Evolutionary conservation across 1,140 invertebrate species (phyloP).

Genomic region (Oppia nitens): DNA sequence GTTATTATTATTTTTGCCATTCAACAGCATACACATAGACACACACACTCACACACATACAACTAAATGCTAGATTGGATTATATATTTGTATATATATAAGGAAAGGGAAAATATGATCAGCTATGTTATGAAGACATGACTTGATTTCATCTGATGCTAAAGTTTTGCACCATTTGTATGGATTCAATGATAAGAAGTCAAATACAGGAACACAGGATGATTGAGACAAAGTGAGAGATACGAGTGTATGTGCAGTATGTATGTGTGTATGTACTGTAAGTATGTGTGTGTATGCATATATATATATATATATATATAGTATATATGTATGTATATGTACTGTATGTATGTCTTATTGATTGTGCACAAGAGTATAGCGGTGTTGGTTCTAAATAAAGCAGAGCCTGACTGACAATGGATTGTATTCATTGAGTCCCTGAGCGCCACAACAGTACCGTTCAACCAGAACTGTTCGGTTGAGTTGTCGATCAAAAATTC

Average conservation of each 20-base stretch:
- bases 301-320: background rate
- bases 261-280: no score
- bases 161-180: background rate
- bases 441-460: background rate
- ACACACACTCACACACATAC: constrained; percentile 65
- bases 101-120: no score
- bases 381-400: background rate
- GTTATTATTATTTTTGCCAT: no score
- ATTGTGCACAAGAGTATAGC: background rate
- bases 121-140: no score
- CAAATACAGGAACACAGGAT: background rate
- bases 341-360: no score
- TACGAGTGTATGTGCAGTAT: no score
- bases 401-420: background rate
- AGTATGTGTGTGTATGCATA: background rate
- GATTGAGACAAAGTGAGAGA: background rate
- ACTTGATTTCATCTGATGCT: background rate
- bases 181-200: background rate
- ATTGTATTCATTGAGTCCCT: background rate
- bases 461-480: background rate
- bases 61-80: background rate
- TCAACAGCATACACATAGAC: constrained; percentile 79
- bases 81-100: no score
- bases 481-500: background rate
- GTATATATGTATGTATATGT: constrained; percentile 40